Evolutionary conservation across 2,888 invertebrate genomes (phyloP).

Genomic region (Scaptodrosophila latifasciaeformis): DNA sequence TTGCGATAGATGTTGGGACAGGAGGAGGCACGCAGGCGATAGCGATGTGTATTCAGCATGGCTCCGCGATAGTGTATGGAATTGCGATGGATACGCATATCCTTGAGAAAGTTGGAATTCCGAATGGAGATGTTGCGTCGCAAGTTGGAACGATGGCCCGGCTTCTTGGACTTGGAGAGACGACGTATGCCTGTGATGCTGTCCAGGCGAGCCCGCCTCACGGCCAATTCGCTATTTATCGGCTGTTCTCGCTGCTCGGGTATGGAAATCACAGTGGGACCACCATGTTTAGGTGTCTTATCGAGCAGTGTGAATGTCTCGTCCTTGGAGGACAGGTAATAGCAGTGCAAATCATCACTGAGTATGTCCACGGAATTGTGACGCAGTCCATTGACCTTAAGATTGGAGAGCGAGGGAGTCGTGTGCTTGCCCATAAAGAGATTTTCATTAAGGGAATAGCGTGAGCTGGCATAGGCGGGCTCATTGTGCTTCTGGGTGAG

Average conservation of each 20-base stretch:
- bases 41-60: constrained; percentile 87
- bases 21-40: constrained; percentile 88
- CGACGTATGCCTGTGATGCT: constrained; percentile 66
- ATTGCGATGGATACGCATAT: constrained; percentile 83
- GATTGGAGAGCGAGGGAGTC: constrained; percentile 52
- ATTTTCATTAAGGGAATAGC: constrained; percentile 73
- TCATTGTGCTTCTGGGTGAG: constrained; percentile 63
- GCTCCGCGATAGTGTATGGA: constrained; percentile 91
- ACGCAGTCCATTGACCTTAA: constrained; percentile 61
- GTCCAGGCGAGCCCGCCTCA: constrained; percentile 54
- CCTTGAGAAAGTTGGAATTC: constrained; percentile 81
- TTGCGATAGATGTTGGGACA: constrained; percentile 94
- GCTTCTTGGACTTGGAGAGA: constrained; percentile 67
- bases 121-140: constrained; percentile 71
- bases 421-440: constrained; percentile 61
- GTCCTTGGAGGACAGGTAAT: constrained; percentile 55
- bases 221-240: constrained; percentile 30
- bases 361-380: constrained; percentile 72
- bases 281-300: constrained; percentile 45
- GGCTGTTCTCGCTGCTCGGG: constrained; percentile 55
- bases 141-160: constrained; percentile 68
- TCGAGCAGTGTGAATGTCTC: constrained; percentile 63
- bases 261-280: constrained; percentile 61
- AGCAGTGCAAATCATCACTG: constrained; percentile 62
- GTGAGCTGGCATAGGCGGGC: constrained; percentile 62